Conservation (phyloP, 2,888 invertebrate species). For the Eilema sororculum region DNA sequence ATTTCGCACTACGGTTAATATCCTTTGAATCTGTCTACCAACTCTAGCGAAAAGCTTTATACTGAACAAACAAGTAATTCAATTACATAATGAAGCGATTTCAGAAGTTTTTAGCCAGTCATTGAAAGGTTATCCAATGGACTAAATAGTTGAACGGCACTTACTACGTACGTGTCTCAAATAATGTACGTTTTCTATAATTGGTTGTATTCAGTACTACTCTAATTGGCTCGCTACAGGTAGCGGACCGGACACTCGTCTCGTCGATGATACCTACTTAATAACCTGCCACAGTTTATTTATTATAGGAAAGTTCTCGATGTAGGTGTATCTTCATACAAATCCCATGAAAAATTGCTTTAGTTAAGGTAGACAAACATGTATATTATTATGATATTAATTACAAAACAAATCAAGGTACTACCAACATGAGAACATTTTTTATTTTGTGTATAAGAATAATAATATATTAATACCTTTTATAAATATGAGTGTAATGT, state of each 20-base stretch:
- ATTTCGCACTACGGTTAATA: not conserved
- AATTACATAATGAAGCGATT: conserved; percentile 49
- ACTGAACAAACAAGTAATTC: conserved; percentile 25
- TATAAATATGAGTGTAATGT: not conserved
- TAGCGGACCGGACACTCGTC: conserved; percentile 30
- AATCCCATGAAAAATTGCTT: not conserved
- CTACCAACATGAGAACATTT: not conserved
- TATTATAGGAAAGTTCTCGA: conserved; percentile 30
- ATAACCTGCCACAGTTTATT: conserved; percentile 20
- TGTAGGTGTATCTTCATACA: conserved; percentile 20
- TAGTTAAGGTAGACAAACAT: not conserved
- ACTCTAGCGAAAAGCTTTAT: conserved; percentile 3
- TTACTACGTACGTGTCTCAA: conserved; percentile 47
- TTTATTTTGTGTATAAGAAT: not conserved
- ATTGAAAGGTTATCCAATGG: conserved; percentile 43
- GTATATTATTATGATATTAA: not conserved
- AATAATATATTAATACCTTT: not conserved
- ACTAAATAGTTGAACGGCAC: conserved; percentile 40
- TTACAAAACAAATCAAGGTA: not conserved
- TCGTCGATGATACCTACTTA: conserved; percentile 32
- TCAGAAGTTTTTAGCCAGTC: conserved; percentile 38
- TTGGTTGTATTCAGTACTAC: conserved; percentile 49
- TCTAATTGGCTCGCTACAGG: conserved; percentile 49
- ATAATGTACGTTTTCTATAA: conserved; percentile 51
- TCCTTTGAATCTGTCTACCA: not conserved